Evolutionary conservation across 1,140 invertebrate species (phyloP).

Genomic region (Chelonus insularis): DNA sequence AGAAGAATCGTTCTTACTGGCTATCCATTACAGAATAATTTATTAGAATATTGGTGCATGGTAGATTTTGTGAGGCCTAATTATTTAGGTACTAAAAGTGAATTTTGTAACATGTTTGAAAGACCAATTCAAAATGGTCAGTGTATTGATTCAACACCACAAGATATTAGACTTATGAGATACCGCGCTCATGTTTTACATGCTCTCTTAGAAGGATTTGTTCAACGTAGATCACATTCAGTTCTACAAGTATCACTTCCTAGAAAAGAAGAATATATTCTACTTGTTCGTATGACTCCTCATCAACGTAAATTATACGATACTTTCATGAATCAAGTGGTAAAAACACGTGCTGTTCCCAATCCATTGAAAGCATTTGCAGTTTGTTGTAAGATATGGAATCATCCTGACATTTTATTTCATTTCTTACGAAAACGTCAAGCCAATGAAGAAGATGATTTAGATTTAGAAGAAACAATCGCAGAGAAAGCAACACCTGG

Average conservation of each 20-base stretch:
- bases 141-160: conserved; percentile 88
- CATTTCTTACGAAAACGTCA: conserved; percentile 85
- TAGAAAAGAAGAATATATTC: conserved; percentile 89
- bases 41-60: conserved; percentile 97
- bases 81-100: conserved; percentile 88
- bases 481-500: conserved; percentile 49
- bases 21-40: conserved; percentile 95
- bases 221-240: conserved; percentile 87
- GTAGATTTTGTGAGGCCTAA: conserved; percentile 95
- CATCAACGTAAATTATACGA: conserved; percentile 88
- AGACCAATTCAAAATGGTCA: conserved; percentile 93
- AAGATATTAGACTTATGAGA: conserved; percentile 87
- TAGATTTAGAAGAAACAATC: conserved; percentile 79
- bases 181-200: conserved; percentile 89
- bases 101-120: conserved; percentile 96
- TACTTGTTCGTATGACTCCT: conserved; percentile 83
- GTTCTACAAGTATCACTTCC: conserved; percentile 86
- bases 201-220: conserved; percentile 87
- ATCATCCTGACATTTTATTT: conserved; percentile 96
- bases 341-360: conserved; percentile 80
- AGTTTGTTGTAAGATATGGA: conserved; percentile 99
- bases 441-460: conserved; percentile 81
- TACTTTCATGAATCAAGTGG: conserved; percentile 89
- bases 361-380: conserved; percentile 98
- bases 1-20: conserved; percentile 90